Base-by-base conservation (phyloP, 2,113 vertebrate species). In the Muscicapa adusta region DNA sequence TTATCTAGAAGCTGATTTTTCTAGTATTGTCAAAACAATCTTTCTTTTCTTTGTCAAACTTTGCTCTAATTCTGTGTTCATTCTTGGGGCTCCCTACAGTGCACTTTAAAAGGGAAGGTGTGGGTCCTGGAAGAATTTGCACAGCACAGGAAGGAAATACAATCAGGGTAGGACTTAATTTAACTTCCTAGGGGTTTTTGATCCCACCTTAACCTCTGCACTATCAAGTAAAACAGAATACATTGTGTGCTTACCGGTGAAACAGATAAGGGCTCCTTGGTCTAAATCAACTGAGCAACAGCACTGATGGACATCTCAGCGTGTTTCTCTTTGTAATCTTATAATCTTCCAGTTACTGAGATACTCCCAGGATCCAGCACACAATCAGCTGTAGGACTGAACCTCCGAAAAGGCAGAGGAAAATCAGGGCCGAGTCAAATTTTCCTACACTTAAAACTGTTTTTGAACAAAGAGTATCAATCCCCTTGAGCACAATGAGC, bases 141-240 rank as follows among this genome's bases (percentile, higher is more conserved):
- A 83, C 80, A 91, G 71, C 6, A 2, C 85, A 60, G 94, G 91
- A 97, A 97, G 96, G 89, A 97, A 97, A 92, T 91, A 73, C 19
- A 67, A 76, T 95, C 28, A 96, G 83, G 24, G 56, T 53, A 68
- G 85, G 83, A 82, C 75, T 88, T 86, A 85, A 68, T 62, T 89
- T 72, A 80, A 76, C n/a, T 96, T 97, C 68, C 76, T 22, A 29
- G 68, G 62, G 56, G 63, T 84, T 88, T 91, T 79, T 90, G 48
- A 72, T 96, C 40, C 82, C 54, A 63, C 48, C 40, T 93, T 97
- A 91, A 93, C 91, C 80, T 95, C 51, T 78, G 87, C 42, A 24
- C 48, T 93, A 48, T 89, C 78, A 66, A 88, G 47, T 62, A 43
- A 80, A 94, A 71, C 20, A 68, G 40, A 94, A 65, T 66, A 62